These are phyloP conservation scores for Caenorhabditis becei DNA, from an alignment of 2,888 invertebrate species.

Conservation along the genomic window DNA sequence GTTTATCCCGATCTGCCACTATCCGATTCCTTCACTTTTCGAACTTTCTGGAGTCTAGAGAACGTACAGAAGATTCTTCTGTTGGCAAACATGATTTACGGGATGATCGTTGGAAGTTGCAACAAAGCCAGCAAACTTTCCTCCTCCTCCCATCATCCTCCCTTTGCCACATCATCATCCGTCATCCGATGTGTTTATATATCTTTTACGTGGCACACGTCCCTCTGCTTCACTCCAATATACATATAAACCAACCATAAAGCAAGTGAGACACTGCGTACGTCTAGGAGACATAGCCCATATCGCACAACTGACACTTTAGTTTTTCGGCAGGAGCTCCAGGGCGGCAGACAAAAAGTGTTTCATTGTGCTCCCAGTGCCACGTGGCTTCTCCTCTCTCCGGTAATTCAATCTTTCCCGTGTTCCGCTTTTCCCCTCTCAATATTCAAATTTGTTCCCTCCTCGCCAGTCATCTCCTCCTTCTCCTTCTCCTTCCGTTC, in stretches of 20 bases:
- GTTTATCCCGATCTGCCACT: not conserved
- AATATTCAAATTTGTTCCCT: constrained; percentile 13
- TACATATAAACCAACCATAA: constrained; percentile 7
- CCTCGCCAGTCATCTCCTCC: constrained; percentile 7
- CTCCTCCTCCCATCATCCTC: too few species aligned
- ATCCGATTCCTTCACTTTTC: too few species aligned
- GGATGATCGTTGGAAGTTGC: too few species aligned
- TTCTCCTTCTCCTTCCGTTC: constrained; percentile 19
- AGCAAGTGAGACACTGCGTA: not conserved
- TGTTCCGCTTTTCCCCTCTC: not conserved
- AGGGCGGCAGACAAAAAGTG: not conserved
- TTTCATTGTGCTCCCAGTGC: not conserved
- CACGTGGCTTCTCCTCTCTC: not conserved
- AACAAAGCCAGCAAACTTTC: too few species aligned
- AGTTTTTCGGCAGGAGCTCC: not conserved
- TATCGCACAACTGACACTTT: not conserved
- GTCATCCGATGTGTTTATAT: not conserved
- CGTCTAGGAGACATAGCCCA: not conserved
- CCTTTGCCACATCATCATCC: too few species aligned
- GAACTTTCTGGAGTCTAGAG: too few species aligned
- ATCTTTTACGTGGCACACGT: not conserved
- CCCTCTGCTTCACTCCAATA: not conserved
- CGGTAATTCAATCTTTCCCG: not conserved
- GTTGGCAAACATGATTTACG: too few species aligned
- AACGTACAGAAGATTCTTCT: too few species aligned